Evolutionary conservation across 1,140 invertebrate genomes (phyloP).

Genomic region (Drosophila tsacasi): DNA sequence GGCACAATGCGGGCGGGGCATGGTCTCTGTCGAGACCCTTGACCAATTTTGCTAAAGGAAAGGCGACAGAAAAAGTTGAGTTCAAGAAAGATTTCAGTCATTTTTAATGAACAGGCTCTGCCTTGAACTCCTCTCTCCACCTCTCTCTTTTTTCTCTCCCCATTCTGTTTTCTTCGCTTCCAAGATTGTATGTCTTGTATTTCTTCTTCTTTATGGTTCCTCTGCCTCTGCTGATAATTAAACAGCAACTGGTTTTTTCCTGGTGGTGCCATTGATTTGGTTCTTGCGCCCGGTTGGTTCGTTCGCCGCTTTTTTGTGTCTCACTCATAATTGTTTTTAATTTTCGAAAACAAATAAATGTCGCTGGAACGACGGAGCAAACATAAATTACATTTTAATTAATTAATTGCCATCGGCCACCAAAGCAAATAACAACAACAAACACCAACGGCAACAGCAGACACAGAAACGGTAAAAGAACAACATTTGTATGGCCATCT

Average conservation of each 20-base stretch:
- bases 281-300: constrained; percentile 17
- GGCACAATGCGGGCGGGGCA: background rate
- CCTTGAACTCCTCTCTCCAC: constrained; percentile 16
- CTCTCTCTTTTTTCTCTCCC: background rate
- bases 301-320: constrained; percentile 6
- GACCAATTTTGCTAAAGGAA: background rate
- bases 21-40: background rate
- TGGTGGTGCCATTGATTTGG: constrained; percentile 30
- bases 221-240: constrained; percentile 31
- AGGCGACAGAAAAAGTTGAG: constrained; percentile 19
- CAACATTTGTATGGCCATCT: constrained; percentile 13
- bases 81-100: constrained; percentile 32
- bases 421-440: constrained; percentile 18
- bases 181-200: constrained; percentile 27
- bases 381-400: constrained; percentile 55
- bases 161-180: background rate
- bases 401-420: constrained; percentile 41
- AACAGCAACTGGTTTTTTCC: constrained; percentile 42
- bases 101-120: constrained; percentile 35
- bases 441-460: background rate
- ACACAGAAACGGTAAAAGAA: constrained; percentile 18
- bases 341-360: constrained; percentile 54
- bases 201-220: constrained; percentile 20
- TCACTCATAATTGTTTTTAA: constrained; percentile 51
- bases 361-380: constrained; percentile 31